phyloP scores from a whole-genome alignment of 2,797 vertebrate genomes.

The Lagorchestes hirsutus region DNA sequence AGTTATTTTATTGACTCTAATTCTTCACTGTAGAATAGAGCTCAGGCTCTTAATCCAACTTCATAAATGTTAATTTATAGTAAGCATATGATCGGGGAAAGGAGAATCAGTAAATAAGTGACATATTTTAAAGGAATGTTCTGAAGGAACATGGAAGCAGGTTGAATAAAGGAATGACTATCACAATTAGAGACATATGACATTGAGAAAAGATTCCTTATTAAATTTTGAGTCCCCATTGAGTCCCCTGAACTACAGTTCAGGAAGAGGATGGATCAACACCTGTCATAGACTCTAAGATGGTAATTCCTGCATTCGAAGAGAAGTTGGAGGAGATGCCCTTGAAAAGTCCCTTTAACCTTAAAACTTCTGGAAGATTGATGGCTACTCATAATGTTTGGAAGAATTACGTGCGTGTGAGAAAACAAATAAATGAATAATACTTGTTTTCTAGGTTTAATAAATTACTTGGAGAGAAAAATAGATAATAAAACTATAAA shows the following conservation, averaged over 20 bases:
- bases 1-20: too few species aligned
- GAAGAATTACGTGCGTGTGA: not conserved
- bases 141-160: not conserved
- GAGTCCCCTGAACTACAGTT: too few species aligned
- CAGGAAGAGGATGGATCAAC: not conserved
- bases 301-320: not conserved
- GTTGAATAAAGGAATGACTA: not conserved
- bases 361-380: not conserved
- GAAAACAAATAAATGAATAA: not conserved
- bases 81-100: not conserved
- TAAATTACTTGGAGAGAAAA: not conserved
- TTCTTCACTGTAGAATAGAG: not conserved
- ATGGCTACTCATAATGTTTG: not conserved
- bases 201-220: not conserved
- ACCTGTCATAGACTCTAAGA: too few species aligned
- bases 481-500: not conserved
- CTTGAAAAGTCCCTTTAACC: too few species aligned
- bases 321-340: not conserved
- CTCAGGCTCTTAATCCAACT: not conserved
- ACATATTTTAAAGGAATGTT: not conserved
- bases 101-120: not conserved
- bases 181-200: not conserved
- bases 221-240: not conserved
- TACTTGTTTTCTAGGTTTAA: not conserved
- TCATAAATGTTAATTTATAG: not conserved